Conservation (phyloP, 2,113 vertebrate species). For the Microtus ochrogaster region DNA sequence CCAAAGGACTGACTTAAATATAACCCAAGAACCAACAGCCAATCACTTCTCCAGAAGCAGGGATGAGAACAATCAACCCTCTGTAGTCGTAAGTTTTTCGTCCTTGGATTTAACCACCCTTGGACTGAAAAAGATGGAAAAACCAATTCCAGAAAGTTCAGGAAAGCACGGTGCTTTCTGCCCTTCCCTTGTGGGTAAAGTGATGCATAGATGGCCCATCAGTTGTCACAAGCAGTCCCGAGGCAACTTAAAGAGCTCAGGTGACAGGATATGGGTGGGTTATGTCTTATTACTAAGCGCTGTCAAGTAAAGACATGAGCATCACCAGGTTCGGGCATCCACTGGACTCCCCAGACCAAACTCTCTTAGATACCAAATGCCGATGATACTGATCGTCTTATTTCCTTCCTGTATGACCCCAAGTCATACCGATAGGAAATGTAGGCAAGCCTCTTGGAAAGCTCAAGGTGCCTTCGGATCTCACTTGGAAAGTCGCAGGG, state of each 20-base stretch:
- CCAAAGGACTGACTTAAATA: neutral
- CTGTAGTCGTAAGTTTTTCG: neutral
- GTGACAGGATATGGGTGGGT: neutral
- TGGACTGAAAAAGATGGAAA: neutral
- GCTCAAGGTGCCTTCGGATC: neutral
- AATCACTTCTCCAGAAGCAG: neutral
- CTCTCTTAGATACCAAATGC: neutral
- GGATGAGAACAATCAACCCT: neutral
- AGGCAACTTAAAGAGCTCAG: neutral
- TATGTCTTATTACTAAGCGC: no score
- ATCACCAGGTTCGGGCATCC: neutral
- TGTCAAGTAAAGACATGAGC: neutral
- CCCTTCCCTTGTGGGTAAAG: neutral
- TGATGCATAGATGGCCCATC: neutral
- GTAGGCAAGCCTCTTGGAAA: neutral
- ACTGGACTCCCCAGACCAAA: neutral
- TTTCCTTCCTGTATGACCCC: neutral
- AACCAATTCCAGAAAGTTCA: neutral
- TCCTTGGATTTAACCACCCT: neutral
- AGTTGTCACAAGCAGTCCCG: neutral
- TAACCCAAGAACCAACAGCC: neutral
- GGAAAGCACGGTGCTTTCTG: neutral
- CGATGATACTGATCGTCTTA: neutral
- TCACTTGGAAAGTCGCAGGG: neutral
- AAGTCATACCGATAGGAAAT: neutral